Base-by-base conservation (phyloP, 2,113 vertebrate genomes). In the Nestor notabilis region DNA sequence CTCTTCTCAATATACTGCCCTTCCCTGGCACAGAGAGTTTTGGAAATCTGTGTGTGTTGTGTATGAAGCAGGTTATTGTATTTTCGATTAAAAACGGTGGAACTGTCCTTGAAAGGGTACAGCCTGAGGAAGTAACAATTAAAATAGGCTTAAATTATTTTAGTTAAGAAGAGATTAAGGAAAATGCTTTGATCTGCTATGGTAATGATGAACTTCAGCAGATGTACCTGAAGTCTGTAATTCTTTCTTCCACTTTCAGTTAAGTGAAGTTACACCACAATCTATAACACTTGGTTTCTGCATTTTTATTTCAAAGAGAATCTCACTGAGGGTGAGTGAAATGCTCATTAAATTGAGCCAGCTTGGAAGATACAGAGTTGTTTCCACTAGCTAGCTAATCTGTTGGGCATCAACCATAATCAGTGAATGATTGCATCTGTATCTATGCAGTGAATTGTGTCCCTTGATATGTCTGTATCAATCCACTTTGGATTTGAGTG, bases 71-170 rank as follows among this genome's bases (percentile, higher is more conserved):
- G 12, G 44, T 83, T 89, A 58, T 72, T 89, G 43, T 89, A 71
- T 55, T 91, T 90, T 72, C 76, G 74, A 82, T 93, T 93, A 92
- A 89, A 92, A 92, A 87, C 60, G 79, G 58, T 63, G 69, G 77
- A 83, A 80, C 78, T 83, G 89, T 84, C 83, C 83, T 77, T 94
- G 85, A 89, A 92, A 77, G 61, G 68, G 60, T 93, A 84, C 58
- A 84, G 70, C 88, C 76, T 97, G 80, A 64, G 82, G 91, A 95
- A 82, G 65, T 65, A 85, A 87, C 58, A 79, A 35, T 88, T 55
- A 56, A 92, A 95, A 89, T 70, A 79, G 66, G 72, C 84, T 96
- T 90, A 90, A 94, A 93, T 97, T 89, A 79, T 91, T 94, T 91
- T 89, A 84, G 20, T 89, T 90, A 79, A 96, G 72, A 84, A 87